Percentiles rank a stretch among this genome's conserved stretches.
Evolutionary conservation across 92 coral and sea anemone species (phyloP).

Genomic region (Montipora capitata): DNA sequence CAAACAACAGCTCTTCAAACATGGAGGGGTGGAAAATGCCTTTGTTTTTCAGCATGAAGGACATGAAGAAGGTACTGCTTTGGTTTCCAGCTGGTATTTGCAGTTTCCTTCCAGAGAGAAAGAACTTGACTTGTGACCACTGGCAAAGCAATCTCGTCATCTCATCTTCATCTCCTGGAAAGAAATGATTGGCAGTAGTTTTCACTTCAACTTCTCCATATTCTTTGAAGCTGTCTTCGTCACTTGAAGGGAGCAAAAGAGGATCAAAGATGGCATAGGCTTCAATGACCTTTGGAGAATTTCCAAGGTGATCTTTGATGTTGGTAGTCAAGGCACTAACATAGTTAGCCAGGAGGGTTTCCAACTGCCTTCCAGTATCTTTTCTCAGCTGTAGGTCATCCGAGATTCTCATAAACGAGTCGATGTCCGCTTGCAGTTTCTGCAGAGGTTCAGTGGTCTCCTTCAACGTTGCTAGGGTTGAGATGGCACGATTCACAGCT

Average conservation of each 20-base stretch:
- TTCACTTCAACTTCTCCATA: conserved; percentile 23
- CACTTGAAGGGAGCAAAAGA: conserved; percentile 21
- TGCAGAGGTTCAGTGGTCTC: too few relatives aligned
- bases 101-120: conserved; percentile 31
- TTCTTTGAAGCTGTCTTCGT: conserved; percentile 32
- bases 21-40: conserved; percentile 43
- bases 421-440: too few relatives aligned
- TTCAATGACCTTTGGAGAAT: conserved; percentile 24
- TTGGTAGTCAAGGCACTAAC: background rate
- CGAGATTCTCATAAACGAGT: too few relatives aligned
- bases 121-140: conserved; percentile 34
- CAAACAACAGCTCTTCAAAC: conserved; percentile 31
- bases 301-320: conserved; percentile 45
- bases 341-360: too few relatives aligned
- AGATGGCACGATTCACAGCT: too few relatives aligned
- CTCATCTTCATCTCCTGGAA: conserved; percentile 34
- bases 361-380: too few relatives aligned
- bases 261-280: conserved; percentile 48
- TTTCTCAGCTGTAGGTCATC: too few relatives aligned
- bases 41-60: conserved; percentile 19
- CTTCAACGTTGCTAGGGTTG: too few relatives aligned
- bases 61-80: conserved; percentile 39
- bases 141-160: conserved; percentile 34
- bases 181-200: conserved; percentile 17
- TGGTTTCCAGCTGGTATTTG: conserved; percentile 30